Percentiles rank a stretch among this genome's conserved stretches.
These are phyloP conservation scores for Rhamnusium bicolor DNA, from an alignment of 2,888 invertebrate genomes.

Conservation along the genomic window DNA sequence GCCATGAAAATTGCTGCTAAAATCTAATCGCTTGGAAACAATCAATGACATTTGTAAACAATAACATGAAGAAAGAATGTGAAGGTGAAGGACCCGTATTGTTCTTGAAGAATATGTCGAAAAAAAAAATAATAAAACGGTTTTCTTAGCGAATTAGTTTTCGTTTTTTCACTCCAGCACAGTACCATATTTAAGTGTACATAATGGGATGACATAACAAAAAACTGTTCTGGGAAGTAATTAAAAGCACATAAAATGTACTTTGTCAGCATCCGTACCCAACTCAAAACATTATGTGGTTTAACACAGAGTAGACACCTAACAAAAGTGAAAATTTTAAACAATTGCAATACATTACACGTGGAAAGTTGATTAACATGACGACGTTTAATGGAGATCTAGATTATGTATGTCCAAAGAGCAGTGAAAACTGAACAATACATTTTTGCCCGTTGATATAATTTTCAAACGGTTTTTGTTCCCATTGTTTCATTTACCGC, in stretches of 20 bases:
- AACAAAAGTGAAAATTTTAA: not conserved
- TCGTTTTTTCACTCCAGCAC: not conserved
- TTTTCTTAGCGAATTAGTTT: not conserved
- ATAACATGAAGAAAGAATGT: not conserved
- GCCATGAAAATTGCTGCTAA: too few species aligned
- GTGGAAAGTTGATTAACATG: not conserved
- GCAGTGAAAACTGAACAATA: not conserved
- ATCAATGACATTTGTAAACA: too few species aligned
- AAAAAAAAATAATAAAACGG: not conserved
- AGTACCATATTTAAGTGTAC: not conserved
- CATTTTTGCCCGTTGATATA: not conserved
- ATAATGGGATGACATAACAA: not conserved
- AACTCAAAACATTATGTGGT: not conserved
- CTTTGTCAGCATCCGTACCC: not conserved
- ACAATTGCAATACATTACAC: not conserved
- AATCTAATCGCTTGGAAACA: too few species aligned
- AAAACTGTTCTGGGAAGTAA: not conserved
- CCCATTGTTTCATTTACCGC: not conserved
- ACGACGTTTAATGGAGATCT: not conserved
- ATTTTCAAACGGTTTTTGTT: too few species aligned
- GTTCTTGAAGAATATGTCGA: not conserved
- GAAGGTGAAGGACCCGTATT: not conserved
- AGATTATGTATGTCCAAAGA: not conserved
- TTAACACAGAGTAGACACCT: not conserved
- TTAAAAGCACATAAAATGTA: not conserved